A percentile compares a stretch with the other conserved stretches of the same genome.
Evolutionary conservation across 2,113 vertebrate species (phyloP).

Genomic region (Acrocephalus arundinaceus): DNA sequence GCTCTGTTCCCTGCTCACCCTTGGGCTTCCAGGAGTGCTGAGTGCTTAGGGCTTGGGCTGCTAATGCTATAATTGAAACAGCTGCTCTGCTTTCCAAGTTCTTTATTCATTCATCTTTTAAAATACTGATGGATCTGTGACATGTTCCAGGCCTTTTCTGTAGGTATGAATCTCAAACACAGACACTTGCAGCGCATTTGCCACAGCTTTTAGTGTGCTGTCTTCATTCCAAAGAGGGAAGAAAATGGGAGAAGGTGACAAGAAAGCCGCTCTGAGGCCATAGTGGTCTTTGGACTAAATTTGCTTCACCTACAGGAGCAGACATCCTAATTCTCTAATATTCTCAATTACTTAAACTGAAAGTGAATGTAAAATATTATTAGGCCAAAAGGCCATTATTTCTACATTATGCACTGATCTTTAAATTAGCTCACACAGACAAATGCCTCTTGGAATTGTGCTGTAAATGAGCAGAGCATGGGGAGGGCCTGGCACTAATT

Average conservation of each 20-base stretch:
- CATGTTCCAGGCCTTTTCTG: neutral
- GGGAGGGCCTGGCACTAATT: neutral
- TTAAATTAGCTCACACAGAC: neutral
- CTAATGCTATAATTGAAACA: constrained; percentile 9
- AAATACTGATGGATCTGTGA: constrained; percentile 34
- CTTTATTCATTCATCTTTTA: constrained; percentile 36
- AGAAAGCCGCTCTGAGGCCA: neutral
- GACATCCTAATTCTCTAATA: neutral
- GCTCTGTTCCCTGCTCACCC: constrained; percentile 1
- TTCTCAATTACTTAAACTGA: neutral
- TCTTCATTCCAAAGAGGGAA: neutral
- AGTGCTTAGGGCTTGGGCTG: neutral
- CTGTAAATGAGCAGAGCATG: neutral
- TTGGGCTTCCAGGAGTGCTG: neutral
- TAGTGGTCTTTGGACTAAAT: neutral
- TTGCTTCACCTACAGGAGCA: neutral
- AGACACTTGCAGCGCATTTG: neutral
- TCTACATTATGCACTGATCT: neutral
- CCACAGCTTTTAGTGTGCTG: neutral
- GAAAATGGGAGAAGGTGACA: neutral
- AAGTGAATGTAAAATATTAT: neutral
- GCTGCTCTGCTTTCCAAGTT: constrained; percentile 14
- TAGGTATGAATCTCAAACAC: constrained; percentile 20
- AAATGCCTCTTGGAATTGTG: neutral
- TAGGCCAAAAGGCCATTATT: neutral